Evolutionary conservation across 1,140 invertebrate species (phyloP).

Genomic region (Zaprionus nigranus): DNA sequence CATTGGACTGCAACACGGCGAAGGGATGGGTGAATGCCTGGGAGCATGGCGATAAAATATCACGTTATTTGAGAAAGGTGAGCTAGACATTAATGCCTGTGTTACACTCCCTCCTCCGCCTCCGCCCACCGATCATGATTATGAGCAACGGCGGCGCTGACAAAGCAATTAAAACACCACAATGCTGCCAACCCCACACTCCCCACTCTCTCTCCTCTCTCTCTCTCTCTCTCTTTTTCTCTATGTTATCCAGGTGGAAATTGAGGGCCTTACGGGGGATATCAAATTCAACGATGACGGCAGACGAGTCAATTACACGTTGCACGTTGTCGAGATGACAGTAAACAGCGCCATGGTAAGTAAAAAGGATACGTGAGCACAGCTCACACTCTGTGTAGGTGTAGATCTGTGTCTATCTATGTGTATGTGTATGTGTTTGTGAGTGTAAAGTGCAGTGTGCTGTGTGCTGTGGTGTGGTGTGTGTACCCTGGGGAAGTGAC

Average conservation of each 20-base stretch:
- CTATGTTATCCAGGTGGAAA: conserved; percentile 90
- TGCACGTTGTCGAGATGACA: conserved; percentile 97
- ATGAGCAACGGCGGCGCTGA: conserved; percentile 53
- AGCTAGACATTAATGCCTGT: conserved; percentile 43
- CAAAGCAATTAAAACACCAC: conserved; percentile 72
- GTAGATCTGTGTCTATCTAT: neutral
- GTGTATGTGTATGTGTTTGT: neutral
- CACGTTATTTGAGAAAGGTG: conserved; percentile 93
- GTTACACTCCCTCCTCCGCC: neutral
- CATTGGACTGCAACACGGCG: conserved; percentile 91
- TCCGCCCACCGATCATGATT: conserved; percentile 32
- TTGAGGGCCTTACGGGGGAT: conserved; percentile 95
- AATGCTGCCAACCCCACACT: neutral
- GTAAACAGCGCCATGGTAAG: conserved; percentile 83
- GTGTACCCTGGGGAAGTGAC: neutral
- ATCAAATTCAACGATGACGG: conserved; percentile 95
- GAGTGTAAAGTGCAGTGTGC: too few species aligned
- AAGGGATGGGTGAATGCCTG: conserved; percentile 92
- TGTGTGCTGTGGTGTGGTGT: neutral
- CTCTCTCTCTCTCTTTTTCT: conserved; percentile 2
- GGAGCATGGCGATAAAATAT: conserved; percentile 95
- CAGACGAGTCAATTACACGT: conserved; percentile 93
- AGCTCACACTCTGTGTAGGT: conserved; percentile 16
- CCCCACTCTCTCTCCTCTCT: conserved; percentile 14
- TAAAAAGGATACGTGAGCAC: conserved; percentile 20